Evolutionary conservation across 2,888 invertebrate species (phyloP), one percentile per base, ranked within the genome.

Genomic region (Euzophera pinguis): DNA sequence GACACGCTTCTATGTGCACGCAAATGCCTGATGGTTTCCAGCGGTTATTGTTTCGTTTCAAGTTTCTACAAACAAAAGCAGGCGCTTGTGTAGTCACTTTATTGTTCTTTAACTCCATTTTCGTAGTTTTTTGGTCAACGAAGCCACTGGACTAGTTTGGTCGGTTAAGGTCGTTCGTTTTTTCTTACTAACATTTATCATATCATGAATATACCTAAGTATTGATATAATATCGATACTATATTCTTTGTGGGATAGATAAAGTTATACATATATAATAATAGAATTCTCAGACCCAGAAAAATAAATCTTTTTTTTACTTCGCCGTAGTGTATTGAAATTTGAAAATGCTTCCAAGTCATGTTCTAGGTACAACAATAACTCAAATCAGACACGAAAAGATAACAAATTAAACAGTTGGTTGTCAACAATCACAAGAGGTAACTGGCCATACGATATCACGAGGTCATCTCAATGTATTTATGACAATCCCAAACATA

Each of bases 1-100:
- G 41, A 29, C 16, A 50, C 29, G 50, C 32, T 41, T n/a, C 62
- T 69, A 58, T 34, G 47, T 55, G 51, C 77, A 78, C 74, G 75
- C 71, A 54, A 74, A 55, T 70, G 71, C 73, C 74, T 74, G 65
- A 70, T 69, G 49, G 55, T 60, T 61, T 56, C 29, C 35, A 62
- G 47, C 45, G 65, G 71, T 65, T 59, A 61, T 47, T 63, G 17
- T 41, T 41, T 17, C 4, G 10, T 41, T 41, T 22, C 17, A 17
- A 41, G 17, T 10, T 41, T 41, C 10, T n/a, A 13, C 32, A 9
- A 4, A 32, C 4, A 41, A 17, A 10, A n/a, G 10, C 2, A 41
- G 41, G 41, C 41, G 41, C n/a, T 10, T 35, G 10, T 35, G 5
- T 3, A 22, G 22, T 35, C n/a, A n/a, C n/a, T 13, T 6, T 12